A percentile compares a stretch with the other conserved stretches of the same genome.
Evolutionary conservation across 2,113 vertebrate species (phyloP).

Genomic region (Dipodomys merriami): DNA sequence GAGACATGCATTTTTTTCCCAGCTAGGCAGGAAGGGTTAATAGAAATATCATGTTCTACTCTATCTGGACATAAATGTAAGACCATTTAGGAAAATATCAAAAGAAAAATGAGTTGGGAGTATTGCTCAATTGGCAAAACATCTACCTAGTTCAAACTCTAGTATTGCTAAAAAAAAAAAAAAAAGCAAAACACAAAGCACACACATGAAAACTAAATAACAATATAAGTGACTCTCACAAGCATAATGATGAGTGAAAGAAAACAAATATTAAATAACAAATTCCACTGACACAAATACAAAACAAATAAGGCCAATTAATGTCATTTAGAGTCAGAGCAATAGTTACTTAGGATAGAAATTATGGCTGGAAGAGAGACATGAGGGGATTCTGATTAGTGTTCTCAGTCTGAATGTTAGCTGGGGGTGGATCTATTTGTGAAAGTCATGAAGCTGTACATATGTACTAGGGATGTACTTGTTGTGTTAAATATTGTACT

Average conservation of each 20-base stretch:
- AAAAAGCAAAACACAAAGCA: neutral
- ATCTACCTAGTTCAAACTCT: no score
- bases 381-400: neutral
- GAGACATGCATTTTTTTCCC: no score
- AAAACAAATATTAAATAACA: neutral
- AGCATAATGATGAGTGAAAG: neutral
- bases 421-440: neutral
- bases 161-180: no score
- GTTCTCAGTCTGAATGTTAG: neutral
- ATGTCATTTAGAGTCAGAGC: neutral
- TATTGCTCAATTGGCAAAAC: no score
- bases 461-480: neutral
- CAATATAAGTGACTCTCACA: neutral
- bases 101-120: no score
- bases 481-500: neutral
- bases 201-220: neutral
- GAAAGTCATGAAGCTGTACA: slow-evolving; percentile 1
- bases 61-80: no score
- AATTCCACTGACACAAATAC: neutral
- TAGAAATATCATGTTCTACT: no score
- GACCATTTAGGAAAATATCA: no score
- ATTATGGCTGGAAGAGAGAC: neutral
- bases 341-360: neutral
- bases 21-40: no score
- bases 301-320: neutral